Evolutionary conservation across 2,113 vertebrate species (phyloP).

Genomic region (Ancistrus triradiatus): DNA sequence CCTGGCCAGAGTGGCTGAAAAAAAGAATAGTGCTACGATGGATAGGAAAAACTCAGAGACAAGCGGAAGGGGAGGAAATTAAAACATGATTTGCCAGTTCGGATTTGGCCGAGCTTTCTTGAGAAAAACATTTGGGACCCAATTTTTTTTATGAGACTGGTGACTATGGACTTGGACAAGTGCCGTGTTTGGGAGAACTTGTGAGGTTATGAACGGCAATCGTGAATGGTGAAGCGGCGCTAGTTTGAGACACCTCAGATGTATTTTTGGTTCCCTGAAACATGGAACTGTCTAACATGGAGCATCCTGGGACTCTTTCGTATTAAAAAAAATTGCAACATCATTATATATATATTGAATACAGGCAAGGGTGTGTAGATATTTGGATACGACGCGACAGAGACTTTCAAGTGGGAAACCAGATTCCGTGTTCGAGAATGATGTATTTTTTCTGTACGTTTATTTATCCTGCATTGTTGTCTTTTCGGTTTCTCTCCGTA

Average conservation of each 20-base stretch:
- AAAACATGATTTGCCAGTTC: neutral
- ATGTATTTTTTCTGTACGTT: slow-evolving; percentile 21
- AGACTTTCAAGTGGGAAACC: slow-evolving; percentile 33
- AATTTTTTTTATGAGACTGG: neutral
- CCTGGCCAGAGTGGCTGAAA: slow-evolving; percentile 12
- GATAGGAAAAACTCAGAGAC: slow-evolving; percentile 1
- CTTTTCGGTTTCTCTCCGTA: slow-evolving; percentile 28
- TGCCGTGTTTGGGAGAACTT: too few species aligned
- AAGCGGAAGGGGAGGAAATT: neutral
- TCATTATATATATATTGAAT: slow-evolving; percentile 41
- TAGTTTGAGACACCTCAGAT: slow-evolving; percentile 19
- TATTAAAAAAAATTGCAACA: slow-evolving; percentile 55
- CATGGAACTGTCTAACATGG: slow-evolving; percentile 13
- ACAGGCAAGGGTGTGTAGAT: slow-evolving; percentile 59
- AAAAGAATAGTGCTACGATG: neutral
- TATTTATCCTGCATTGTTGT: slow-evolving; percentile 35
- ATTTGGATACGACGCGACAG: slow-evolving; percentile 38
- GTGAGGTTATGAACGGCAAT: neutral
- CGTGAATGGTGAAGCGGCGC: slow-evolving; percentile 15
- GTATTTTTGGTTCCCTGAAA: slow-evolving; percentile 8
- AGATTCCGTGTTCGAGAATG: slow-evolving; percentile 32
- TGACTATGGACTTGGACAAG: slow-evolving; percentile 10
- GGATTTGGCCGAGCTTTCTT: too few species aligned
- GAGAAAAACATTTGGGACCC: slow-evolving; percentile 1
- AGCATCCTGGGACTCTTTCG: slow-evolving; percentile 22